Evolutionary conservation across 2,888 invertebrate species (phyloP), one percentile per base, ranked within the genome.

Genomic region (Acrocyrtus sp.): DNA sequence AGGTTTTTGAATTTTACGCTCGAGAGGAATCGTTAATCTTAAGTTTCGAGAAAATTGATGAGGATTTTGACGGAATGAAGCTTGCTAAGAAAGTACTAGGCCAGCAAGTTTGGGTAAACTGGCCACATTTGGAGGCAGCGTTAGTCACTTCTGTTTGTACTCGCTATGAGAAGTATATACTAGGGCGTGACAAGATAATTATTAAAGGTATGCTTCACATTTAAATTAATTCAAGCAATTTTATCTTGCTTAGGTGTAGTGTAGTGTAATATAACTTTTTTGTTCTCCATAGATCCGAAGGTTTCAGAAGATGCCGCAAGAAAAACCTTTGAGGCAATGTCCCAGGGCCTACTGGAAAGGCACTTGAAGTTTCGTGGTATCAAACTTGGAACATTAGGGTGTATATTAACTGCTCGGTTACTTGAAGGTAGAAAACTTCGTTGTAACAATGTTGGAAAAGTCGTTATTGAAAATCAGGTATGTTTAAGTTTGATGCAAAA

Each of bases 1-100:
- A 90, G 84, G 95, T 98, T 2, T 98, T 98, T 85, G 94, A 96
- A 81, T 90, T 90, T 83, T 88, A 89, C 22, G 93, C 94, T 22
- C 88, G 92, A 63, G 90, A 90, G 74, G 92, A 93, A 68, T 97
- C 90, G 83, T 91, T 95, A 90, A 90, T 97, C 48, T 84, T 98
- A 10, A 85, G 87, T 56, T 85, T 87, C 5, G 77, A 79, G 3
- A 77, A 77, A 0, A 51, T 58, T 4, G 51, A 65, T 29, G 67
- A 85, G 83, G 48, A 86, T 83, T 84, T 87, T 66, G 84, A 86
- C 78, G 77, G 88, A 74, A 85, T 88, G 43, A 83, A 85, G 3
- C 84, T 91, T 0, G 91, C 92, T 0, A 83, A 86, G 6, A 87
- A 90, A 47, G 84, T 92, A 41, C 83, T 97, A 12, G 93, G 92